Evolutionary conservation across 2,888 invertebrate species (phyloP), one percentile per base, ranked within the genome.

Genomic region (Ophion ventricosus): DNA sequence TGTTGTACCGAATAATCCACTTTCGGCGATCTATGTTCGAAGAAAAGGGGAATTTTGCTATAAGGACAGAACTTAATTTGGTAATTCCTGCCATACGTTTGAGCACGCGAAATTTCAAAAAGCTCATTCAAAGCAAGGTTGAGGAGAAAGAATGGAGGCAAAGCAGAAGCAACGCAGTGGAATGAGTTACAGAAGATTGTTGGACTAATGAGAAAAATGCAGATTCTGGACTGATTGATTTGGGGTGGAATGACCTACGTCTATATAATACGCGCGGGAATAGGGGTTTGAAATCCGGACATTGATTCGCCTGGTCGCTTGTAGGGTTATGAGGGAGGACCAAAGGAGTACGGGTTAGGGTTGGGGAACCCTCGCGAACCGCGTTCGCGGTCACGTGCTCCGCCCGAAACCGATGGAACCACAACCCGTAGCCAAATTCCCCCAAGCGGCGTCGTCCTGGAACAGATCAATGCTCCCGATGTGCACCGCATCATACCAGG

Each of bases 371-470:
- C 85, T 67, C 78, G 84, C 78, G 74, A 84, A 78, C 81, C 83
- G 75, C 75, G 84, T 81, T 82, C 80, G 86, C 67, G 86, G 86
- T 86, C 80, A 78, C 80, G 79, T 79, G 83, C 57, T 75, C 75
- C 67, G 59, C 77, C 81, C 80, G 64, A 85, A 84, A 87, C 87
- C 87, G 82, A 85, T 85, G 77, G 84, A 84, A 84, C 87, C 87
- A 82, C 87, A 87, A 40, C 79, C 72, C 81, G 84, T 83, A 86
- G 80, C 84, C 77, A 77, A 84, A 87, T 86, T 86, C 86, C 82
- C 85, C 78, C 83, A 86, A 82, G 84, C 75, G 84, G 86, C 75
- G 80, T 79, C 72, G 77, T 79, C 56, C 82, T 83, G 77, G 83
- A 86, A 85, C 78, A 80, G 85, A 85, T 86, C 83, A 83, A 82